A percentile compares a stretch with the other conserved stretches of the same genome.
phyloP scores from a whole-genome alignment of 2,888 invertebrate genomes.

The Xylota segnis region DNA sequence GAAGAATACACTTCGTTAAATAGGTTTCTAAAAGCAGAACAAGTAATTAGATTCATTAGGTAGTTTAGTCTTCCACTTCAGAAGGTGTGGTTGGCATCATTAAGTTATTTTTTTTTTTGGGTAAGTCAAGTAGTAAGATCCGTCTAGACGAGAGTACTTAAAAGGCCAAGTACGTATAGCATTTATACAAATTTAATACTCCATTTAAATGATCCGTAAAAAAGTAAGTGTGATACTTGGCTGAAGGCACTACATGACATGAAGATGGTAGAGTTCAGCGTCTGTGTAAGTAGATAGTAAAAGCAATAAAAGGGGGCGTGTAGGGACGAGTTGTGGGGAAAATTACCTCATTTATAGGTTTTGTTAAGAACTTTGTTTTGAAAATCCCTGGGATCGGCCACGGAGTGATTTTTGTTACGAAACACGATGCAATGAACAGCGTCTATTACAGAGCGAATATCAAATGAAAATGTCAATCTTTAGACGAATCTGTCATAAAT shows the following conservation, averaged over 20 bases:
- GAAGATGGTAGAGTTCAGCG: background rate
- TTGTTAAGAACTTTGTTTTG: too few species aligned
- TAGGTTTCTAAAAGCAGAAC: background rate
- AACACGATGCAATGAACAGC: too few species aligned
- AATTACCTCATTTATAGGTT: too few species aligned
- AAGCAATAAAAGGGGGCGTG: too few species aligned
- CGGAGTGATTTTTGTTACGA: too few species aligned
- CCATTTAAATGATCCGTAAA: background rate
- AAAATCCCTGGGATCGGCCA: too few species aligned
- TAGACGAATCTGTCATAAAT: too few species aligned
- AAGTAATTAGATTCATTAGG: conserved; percentile 6
- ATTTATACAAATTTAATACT: background rate
- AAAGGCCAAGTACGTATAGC: background rate
- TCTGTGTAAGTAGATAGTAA: too few species aligned
- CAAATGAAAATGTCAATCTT: too few species aligned
- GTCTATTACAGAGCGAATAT: too few species aligned
- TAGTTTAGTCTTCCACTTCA: conserved; percentile 3
- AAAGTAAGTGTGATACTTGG: background rate
- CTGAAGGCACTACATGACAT: background rate
- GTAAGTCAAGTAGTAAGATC: background rate
- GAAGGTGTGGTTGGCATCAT: background rate
- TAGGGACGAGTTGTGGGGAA: too few species aligned
- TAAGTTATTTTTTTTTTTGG: background rate
- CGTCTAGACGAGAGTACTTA: conserved; percentile 5
- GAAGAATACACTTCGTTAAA: background rate